Conservation (phyloP, 2,888 invertebrate species). For the Trissonchulus latispiculum region DNA sequence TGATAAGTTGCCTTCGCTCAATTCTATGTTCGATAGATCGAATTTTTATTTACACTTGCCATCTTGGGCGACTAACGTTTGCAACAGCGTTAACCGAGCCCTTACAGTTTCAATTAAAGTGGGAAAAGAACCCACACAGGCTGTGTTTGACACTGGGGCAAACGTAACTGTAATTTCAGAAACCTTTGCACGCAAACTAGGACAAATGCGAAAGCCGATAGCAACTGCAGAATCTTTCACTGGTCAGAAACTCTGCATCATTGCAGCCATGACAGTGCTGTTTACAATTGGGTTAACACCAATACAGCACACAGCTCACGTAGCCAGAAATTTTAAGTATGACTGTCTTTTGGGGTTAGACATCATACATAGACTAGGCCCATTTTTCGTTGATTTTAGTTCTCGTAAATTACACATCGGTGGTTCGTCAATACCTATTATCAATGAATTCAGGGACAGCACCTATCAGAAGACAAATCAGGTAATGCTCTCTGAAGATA, state of each 20-base stretch:
- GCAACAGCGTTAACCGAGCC: background rate
- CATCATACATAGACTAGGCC: background rate
- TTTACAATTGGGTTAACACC: background rate
- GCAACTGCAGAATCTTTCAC: background rate
- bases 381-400: background rate
- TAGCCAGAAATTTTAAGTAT: background rate
- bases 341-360: background rate
- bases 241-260: background rate
- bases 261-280: background rate
- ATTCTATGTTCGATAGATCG: too few relatives aligned
- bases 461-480: too few relatives aligned
- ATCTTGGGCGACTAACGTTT: too few relatives aligned
- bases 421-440: too few relatives aligned
- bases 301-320: background rate
- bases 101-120: background rate
- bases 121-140: background rate
- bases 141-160: background rate
- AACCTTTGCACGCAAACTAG: background rate
- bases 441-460: too few relatives aligned
- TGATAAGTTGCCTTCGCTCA: too few relatives aligned
- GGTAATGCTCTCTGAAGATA: background rate
- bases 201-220: background rate
- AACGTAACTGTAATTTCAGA: background rate
- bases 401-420: too few relatives aligned
- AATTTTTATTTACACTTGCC: too few relatives aligned